Evolutionary conservation across 2,888 invertebrate genomes (phyloP).

Genomic region (Eupithecia abbreviata): DNA sequence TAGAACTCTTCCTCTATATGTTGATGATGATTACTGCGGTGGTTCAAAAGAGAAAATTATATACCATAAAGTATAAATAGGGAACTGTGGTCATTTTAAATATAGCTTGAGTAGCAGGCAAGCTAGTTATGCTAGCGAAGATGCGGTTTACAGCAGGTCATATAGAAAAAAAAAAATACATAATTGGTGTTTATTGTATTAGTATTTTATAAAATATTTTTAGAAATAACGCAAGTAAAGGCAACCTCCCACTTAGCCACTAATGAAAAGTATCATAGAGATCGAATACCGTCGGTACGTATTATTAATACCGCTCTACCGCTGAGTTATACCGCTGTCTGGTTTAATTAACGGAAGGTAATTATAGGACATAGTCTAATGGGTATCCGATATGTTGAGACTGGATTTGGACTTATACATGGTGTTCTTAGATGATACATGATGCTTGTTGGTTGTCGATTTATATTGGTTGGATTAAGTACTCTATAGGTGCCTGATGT

Average conservation of each 20-base stretch:
- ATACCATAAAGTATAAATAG: too few relatives aligned
- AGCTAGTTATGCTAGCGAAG: too few relatives aligned
- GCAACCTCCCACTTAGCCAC: conserved; percentile 1
- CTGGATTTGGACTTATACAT: conserved; percentile 9
- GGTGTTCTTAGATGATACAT: background rate
- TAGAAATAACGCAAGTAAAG: background rate
- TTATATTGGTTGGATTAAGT: background rate
- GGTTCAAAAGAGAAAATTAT: too few relatives aligned
- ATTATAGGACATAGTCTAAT: conserved; percentile 45
- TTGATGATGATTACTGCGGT: too few relatives aligned
- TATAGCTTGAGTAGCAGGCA: too few relatives aligned
- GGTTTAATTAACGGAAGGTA: conserved; percentile 53
- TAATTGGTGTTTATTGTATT: too few relatives aligned
- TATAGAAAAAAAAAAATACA: too few relatives aligned
- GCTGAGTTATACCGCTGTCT: conserved; percentile 48
- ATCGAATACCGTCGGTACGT: conserved; percentile 9
- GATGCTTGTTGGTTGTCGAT: background rate
- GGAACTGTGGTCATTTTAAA: too few relatives aligned
- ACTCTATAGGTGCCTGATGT: background rate
- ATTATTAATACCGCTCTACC: background rate
- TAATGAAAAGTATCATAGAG: background rate
- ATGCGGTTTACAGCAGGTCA: too few relatives aligned
- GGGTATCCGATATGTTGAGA: conserved; percentile 32
- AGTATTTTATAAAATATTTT: too few relatives aligned
- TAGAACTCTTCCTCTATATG: too few relatives aligned